Conservation (phyloP, 2,113 vertebrate species). For the Peromyscus polionotus region DNA sequence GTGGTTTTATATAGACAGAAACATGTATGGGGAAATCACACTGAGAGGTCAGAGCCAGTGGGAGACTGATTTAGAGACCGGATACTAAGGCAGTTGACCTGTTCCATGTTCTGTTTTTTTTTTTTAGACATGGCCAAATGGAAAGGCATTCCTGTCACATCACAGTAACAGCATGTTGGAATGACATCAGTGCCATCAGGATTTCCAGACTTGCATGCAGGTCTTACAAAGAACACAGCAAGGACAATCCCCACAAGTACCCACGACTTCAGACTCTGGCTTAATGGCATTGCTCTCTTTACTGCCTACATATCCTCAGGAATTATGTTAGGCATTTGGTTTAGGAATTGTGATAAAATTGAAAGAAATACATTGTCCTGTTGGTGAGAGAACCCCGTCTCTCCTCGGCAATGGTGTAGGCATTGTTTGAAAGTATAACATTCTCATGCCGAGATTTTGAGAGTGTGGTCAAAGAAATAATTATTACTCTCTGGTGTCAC, state of each 20-base stretch:
- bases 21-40: not conserved
- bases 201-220: not conserved
- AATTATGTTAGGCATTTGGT: constrained; percentile 9
- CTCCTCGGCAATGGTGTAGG: not conserved
- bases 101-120: not conserved
- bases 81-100: not conserved
- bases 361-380: not conserved
- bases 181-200: constrained; percentile 3
- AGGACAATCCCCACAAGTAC: not conserved
- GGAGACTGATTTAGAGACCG: constrained; percentile 20
- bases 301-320: not conserved
- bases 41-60: not conserved
- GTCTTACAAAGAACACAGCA: not conserved
- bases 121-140: constrained; percentile 47
- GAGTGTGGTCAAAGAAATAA: not conserved
- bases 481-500: not conserved
- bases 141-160: constrained; percentile 68
- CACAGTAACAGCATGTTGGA: constrained; percentile 66
- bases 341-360: not conserved
- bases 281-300: not conserved
- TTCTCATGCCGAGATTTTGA: not conserved
- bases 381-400: not conserved
- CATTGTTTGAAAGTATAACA: not conserved
- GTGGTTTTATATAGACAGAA: not conserved
- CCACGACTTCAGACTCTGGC: not conserved